These are phyloP conservation scores for Apodemus sylvaticus DNA, from an alignment of 2,113 vertebrate genomes.

Conservation along the genomic window DNA sequence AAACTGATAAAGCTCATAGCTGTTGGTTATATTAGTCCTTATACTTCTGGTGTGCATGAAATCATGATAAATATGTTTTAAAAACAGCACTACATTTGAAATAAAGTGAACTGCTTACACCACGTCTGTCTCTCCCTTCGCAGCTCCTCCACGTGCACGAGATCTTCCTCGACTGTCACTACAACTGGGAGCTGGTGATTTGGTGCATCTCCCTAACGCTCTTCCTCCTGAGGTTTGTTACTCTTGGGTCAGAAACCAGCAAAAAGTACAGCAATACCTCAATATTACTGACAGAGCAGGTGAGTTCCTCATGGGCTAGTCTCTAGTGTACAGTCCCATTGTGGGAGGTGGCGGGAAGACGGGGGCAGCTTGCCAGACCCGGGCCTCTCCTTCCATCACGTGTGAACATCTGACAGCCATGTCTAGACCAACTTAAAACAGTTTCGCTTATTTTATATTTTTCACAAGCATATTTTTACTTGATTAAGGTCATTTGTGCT, in stretches of 20 bases:
- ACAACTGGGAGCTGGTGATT: slow-evolving; percentile 98
- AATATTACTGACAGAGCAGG: slow-evolving; percentile 99
- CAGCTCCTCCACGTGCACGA: slow-evolving; percentile 96
- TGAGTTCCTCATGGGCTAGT: slow-evolving; percentile 76
- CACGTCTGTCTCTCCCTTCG: slow-evolving; percentile 24
- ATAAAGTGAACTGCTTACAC: background rate
- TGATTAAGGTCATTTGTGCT: background rate
- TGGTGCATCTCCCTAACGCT: slow-evolving; percentile 98
- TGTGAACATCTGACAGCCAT: background rate
- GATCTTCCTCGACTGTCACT: slow-evolving; percentile 97
- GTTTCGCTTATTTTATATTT: slow-evolving; percentile 30
- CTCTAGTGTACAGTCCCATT: background rate
- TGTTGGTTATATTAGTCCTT: background rate
- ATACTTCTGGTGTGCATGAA: background rate
- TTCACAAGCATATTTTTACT: background rate
- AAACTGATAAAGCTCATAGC: background rate
- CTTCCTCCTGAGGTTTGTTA: slow-evolving; percentile 97
- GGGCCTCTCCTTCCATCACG: no score
- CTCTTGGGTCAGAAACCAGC: slow-evolving; percentile 98
- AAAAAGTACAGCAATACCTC: slow-evolving; percentile 99
- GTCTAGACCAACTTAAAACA: background rate
- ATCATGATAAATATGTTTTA: slow-evolving; percentile 7
- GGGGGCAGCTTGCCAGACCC: no score
- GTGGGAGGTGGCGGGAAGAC: no score
- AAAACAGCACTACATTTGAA: background rate